Evolutionary conservation across 2,888 invertebrate species (phyloP), one percentile per base, ranked within the genome.

Genomic region (Chymomyza procnemis): DNA sequence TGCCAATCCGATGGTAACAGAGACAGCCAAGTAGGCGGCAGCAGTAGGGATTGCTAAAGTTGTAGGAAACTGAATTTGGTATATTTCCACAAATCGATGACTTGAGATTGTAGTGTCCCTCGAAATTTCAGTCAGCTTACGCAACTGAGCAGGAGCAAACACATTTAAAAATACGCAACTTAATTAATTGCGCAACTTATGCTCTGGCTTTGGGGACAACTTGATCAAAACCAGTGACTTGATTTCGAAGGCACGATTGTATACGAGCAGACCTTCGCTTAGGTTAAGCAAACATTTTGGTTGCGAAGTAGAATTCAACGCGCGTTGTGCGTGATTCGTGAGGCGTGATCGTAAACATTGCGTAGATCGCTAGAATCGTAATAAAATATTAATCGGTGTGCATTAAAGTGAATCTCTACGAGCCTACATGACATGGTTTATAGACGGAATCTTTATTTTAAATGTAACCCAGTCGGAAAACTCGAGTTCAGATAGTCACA

Each of bases 131-230:
- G 4, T 0, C 26, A 1, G 26, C 26, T 0, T 26, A 26, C 26
- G 26, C 26, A 26, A 4, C 26, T 26, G 26, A 8, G 73, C 80
- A 73, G 67, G 73, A 71, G 70, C 79, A 71, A 81, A 79, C 26
- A 84, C 81, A 82, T 81, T 84, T 82, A 82, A 84, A 83, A 83
- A 82, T 85, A 82, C 85, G 85, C 82, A 80, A 76, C 74, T 83
- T 84, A 84, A 84, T 84, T 84, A 84, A 84, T 84, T 85, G 85
- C 83, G 70, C 76, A 76, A 71, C 81, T 73, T 81, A 80, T 80
- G 75, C 78, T 73, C 63, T 50, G 56, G 62, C 19, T 2, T 1
- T 8, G 64, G 57, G 47, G 58, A 55, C 50, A 50, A 69, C 22
- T 12, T 58, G 5, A 63, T 59, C 52, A 64, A 78, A 73, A 69